Percentiles rank a stretch among this genome's conserved stretches.
Conservation (phyloP, 2,888 invertebrate species). For the Galeruca laticollis region DNA sequence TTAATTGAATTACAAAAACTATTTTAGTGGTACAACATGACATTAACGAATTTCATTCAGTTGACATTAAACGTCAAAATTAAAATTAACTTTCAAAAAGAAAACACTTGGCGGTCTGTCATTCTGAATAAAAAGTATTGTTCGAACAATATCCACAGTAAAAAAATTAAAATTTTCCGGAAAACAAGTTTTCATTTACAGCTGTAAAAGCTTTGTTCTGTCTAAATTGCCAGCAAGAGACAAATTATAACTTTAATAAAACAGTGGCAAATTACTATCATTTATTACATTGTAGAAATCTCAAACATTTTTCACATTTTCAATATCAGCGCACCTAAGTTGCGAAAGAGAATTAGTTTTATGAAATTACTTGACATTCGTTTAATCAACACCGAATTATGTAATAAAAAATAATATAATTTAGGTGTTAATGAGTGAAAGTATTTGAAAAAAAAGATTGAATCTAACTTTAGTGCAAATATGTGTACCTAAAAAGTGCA, state of each 20-base stretch:
- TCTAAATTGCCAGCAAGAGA: slow-evolving; percentile 21
- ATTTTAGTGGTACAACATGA: too few species aligned
- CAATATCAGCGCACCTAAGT: slow-evolving; percentile 25
- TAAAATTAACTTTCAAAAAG: too few species aligned
- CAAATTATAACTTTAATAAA: slow-evolving; percentile 33
- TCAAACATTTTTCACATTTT: slow-evolving; percentile 34
- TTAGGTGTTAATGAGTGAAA: neutral
- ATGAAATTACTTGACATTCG: slow-evolving; percentile 15
- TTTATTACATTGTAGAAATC: slow-evolving; percentile 30
- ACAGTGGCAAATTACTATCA: slow-evolving; percentile 26
- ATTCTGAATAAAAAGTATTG: too few species aligned
- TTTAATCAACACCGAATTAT: neutral
- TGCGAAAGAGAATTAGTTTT: slow-evolving; percentile 20
- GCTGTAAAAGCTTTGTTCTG: slow-evolving; percentile 8
- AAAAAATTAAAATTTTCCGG: neutral
- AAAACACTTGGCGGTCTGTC: too few species aligned
- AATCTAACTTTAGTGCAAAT: too few species aligned
- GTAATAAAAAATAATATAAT: neutral
- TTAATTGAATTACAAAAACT: too few species aligned
- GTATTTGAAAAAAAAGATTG: too few species aligned
- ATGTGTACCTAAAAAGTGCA: too few species aligned
- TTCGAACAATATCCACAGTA: neutral
- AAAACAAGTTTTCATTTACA: neutral
- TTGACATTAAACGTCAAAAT: too few species aligned
- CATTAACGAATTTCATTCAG: too few species aligned